A percentile compares a stretch with the other conserved stretches of the same genome.
These are phyloP conservation scores for Hyles lineata DNA, from an alignment of 2,888 invertebrate species.

Conservation along the genomic window DNA sequence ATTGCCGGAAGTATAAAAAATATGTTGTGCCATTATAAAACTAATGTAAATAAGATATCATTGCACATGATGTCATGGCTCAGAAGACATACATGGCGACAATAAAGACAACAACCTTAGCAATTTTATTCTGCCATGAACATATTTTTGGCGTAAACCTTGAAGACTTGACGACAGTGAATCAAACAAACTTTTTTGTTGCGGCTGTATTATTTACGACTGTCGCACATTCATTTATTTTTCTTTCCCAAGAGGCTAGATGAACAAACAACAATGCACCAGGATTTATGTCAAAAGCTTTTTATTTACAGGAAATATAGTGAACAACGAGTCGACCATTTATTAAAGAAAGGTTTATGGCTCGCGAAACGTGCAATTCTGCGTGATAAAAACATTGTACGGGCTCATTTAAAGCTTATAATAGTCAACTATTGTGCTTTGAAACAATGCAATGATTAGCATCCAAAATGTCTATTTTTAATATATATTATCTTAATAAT, in stretches of 20 bases:
- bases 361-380: background rate
- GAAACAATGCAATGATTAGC: too few relatives aligned
- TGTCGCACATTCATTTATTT: slow-evolving; percentile 3
- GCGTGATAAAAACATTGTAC: too few relatives aligned
- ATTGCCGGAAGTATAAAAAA: slow-evolving; percentile 25
- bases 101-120: slow-evolving; percentile 31
- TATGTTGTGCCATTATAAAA: slow-evolving; percentile 14
- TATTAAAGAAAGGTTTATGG: background rate
- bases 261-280: background rate
- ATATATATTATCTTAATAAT: too few relatives aligned
- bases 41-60: slow-evolving; percentile 24
- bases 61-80: slow-evolving; percentile 2
- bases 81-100: slow-evolving; percentile 19
- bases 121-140: slow-evolving; percentile 37
- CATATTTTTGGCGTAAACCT: slow-evolving; percentile 39
- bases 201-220: slow-evolving; percentile 17
- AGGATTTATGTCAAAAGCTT: background rate
- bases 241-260: background rate
- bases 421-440: too few relatives aligned
- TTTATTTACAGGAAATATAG: background rate
- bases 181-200: slow-evolving; percentile 31
- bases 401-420: too few relatives aligned
- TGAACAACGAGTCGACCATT: background rate
- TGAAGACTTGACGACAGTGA: slow-evolving; percentile 35
- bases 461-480: too few relatives aligned